Conservation (phyloP, 2,888 invertebrate species). For the Eudasyphora cyanicolor region DNA sequence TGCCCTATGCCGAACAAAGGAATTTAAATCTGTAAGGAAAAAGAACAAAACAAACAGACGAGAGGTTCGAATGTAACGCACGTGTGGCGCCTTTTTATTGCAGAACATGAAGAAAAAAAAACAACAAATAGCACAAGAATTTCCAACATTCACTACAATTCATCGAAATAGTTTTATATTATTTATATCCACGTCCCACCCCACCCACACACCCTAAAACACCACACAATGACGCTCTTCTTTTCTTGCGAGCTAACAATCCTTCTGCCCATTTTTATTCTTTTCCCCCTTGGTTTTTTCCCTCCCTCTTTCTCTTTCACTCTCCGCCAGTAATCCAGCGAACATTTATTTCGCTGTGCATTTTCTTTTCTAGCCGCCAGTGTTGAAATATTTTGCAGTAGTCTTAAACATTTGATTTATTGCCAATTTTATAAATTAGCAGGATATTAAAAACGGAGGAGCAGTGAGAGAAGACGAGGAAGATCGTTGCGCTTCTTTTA, state of each 20-base stretch:
- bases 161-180: conserved; percentile 15
- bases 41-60: conserved; percentile 27
- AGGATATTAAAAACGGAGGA: conserved; percentile 62
- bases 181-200: conserved; percentile 2
- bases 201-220: too few species aligned
- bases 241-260: too few species aligned
- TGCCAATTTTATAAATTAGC: conserved; percentile 65
- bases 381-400: conserved; percentile 46
- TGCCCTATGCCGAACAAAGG: background rate
- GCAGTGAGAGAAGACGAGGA: background rate
- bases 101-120: conserved; percentile 12
- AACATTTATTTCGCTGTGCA: background rate
- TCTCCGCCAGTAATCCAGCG: background rate
- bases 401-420: conserved; percentile 61
- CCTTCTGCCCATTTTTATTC: too few species aligned
- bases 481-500: background rate
- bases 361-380: background rate
- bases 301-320: background rate
- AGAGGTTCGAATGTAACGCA: conserved; percentile 49
- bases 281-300: background rate
- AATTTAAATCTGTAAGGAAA: conserved; percentile 36
- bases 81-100: conserved; percentile 44
- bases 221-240: too few species aligned
- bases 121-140: background rate
- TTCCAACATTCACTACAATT: conserved; percentile 21